Percentiles rank a stretch among this genome's conserved stretches.
Evolutionary conservation across 1,140 invertebrate genomes (phyloP).

Genomic region (Formica exsecta): DNA sequence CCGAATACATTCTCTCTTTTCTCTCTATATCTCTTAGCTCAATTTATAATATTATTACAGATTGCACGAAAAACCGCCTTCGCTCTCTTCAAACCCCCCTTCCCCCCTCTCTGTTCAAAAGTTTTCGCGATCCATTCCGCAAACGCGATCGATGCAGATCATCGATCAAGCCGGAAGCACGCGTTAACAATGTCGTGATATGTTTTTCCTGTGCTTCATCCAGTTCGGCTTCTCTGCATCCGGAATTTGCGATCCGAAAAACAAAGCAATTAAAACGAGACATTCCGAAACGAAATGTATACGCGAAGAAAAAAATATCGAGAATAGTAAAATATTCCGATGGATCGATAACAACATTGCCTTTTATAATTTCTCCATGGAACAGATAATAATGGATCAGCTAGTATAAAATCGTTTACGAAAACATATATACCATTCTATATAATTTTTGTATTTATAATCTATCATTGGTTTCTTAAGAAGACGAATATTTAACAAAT

Average conservation of each 20-base stretch:
- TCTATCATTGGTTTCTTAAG: constrained; percentile 13
- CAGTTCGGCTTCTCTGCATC: constrained; percentile 9
- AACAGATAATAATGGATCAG: not conserved
- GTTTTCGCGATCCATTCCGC: constrained; percentile 72
- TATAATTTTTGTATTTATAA: constrained; percentile 16
- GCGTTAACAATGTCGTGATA: constrained; percentile 79
- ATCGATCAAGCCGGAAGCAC: constrained; percentile 77
- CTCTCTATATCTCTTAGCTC: constrained; percentile 51
- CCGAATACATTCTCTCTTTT: constrained; percentile 23
- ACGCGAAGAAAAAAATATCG: not conserved
- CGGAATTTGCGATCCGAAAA: constrained; percentile 28
- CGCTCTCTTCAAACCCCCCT: constrained; percentile 28
- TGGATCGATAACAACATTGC: not conserved
- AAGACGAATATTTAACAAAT: constrained; percentile 7
- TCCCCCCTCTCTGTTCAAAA: constrained; percentile 25
- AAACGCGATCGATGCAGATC: constrained; percentile 77
- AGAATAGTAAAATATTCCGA: constrained; percentile 33
- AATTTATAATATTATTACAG: constrained; percentile 74
- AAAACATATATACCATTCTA: constrained; percentile 19
- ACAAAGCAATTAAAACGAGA: constrained; percentile 36
- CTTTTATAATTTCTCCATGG: not conserved
- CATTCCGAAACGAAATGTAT: not conserved
- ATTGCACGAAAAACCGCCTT: constrained; percentile 78
- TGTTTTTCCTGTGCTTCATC: constrained; percentile 72
- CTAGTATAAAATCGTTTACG: constrained; percentile 26